Percentiles rank a stretch among this genome's conserved stretches.
These are phyloP conservation scores for Atopsyche davidsoni DNA, from an alignment of 1,140 invertebrate species.

Conservation along the genomic window DNA sequence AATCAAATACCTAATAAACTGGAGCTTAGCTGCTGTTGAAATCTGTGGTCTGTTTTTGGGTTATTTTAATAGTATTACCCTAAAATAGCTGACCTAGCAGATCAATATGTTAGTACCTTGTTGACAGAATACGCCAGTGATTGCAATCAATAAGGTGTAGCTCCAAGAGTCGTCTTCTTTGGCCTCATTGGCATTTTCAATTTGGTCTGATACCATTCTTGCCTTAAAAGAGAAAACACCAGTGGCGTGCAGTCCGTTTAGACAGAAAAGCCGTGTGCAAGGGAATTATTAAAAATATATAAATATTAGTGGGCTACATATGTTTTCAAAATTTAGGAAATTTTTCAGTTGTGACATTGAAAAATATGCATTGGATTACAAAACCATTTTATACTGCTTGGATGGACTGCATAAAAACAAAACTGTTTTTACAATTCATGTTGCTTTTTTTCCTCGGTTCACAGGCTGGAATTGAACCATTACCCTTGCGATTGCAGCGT, in stretches of 20 bases:
- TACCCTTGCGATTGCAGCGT: no score
- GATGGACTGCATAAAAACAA: neutral
- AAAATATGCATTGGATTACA: no score
- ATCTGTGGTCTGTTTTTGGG: neutral
- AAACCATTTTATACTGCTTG: no score
- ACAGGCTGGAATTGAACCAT: neutral
- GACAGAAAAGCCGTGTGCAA: neutral
- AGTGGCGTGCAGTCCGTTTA: neutral
- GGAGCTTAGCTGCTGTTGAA: neutral
- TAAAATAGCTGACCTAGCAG: neutral
- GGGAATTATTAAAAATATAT: neutral
- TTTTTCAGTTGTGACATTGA: neutral
- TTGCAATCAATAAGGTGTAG: slow-evolving; percentile 16
- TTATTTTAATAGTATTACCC: slow-evolving; percentile 3
- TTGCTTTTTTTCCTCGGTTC: neutral
- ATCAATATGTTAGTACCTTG: slow-evolving; percentile 17
- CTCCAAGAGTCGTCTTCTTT: slow-evolving; percentile 24
- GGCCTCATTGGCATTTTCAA: neutral
- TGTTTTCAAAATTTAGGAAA: neutral
- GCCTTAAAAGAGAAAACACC: neutral
- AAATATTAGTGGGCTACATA: neutral
- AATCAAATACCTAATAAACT: neutral
- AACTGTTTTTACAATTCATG: neutral
- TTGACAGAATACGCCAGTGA: slow-evolving; percentile 18
- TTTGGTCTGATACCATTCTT: neutral